Conservation (phyloP, 2,888 invertebrate species). For the Volucella zonaria region DNA sequence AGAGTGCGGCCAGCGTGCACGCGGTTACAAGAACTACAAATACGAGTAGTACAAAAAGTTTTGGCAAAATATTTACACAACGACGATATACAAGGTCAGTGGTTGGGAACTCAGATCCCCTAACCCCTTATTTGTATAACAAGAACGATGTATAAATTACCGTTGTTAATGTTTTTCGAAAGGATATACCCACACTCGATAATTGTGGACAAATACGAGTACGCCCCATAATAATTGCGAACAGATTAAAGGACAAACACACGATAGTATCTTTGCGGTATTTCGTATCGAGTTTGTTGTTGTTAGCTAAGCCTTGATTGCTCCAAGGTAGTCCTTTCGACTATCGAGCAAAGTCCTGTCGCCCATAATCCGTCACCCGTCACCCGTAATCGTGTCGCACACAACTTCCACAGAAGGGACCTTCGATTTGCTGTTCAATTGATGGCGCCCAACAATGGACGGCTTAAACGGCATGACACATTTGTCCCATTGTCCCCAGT, state of each 20-base stretch:
- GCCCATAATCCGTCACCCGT: too few species aligned
- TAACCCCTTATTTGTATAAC: background rate
- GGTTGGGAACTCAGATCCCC: background rate
- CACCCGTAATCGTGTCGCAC: constrained; percentile 23
- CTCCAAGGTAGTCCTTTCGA: constrained; percentile 39
- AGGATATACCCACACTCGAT: constrained; percentile 55
- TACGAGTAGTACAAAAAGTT: constrained; percentile 25
- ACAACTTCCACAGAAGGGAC: constrained; percentile 46
- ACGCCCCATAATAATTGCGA: constrained; percentile 40
- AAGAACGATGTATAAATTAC: constrained; percentile 49
- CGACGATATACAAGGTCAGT: background rate
- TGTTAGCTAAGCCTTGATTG: constrained; percentile 55
- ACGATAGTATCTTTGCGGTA: background rate
- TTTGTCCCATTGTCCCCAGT: constrained; percentile 38
- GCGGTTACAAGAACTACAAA: background rate
- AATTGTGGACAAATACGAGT: constrained; percentile 60
- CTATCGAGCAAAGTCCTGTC: too few species aligned
- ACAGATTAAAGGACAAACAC: constrained; percentile 46
- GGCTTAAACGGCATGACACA: constrained; percentile 62
- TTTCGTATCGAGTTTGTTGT: constrained; percentile 1
- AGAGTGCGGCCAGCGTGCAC: too few species aligned
- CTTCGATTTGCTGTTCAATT: constrained; percentile 64
- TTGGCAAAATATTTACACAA: constrained; percentile 42
- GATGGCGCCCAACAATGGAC: constrained; percentile 61
- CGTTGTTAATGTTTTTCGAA: constrained; percentile 56